Conservation (phyloP, 2,113 vertebrate genomes). For the Calidris pugnax region DNA sequence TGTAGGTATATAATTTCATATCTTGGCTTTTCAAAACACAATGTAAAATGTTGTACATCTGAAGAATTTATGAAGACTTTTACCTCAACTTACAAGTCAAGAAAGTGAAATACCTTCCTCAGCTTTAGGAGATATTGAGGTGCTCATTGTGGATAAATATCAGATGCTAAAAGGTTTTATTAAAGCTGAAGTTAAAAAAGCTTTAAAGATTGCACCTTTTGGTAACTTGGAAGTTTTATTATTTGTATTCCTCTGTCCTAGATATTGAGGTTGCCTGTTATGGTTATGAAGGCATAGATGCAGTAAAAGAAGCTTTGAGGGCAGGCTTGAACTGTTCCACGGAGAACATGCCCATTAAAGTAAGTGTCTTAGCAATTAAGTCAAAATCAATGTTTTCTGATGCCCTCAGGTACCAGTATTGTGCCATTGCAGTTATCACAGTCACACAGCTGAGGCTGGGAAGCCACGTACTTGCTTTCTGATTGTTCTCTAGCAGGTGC, state of each 20-base stretch:
- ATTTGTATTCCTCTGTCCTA: conserved; percentile 58
- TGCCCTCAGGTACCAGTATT: background rate
- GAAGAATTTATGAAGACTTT: background rate
- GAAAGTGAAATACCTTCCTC: background rate
- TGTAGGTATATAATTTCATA: background rate
- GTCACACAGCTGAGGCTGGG: background rate
- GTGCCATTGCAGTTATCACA: background rate
- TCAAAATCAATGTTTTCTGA: background rate
- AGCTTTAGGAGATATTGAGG: background rate
- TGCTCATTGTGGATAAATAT: background rate
- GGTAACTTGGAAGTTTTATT: background rate
- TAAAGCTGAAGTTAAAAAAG: background rate
- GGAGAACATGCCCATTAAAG: conserved; percentile 97
- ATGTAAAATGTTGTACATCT: background rate
- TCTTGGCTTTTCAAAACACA: background rate
- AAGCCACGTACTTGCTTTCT: background rate
- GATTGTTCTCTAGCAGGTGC: background rate
- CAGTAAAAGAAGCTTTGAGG: conserved; percentile 94
- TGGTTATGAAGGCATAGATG: conserved; percentile 97
- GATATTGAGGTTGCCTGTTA: conserved; percentile 99
- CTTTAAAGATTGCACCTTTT: background rate
- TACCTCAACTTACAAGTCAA: background rate
- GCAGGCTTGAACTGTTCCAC: conserved; percentile 94
- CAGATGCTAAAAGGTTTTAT: background rate
- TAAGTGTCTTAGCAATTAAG: conserved; percentile 48